A percentile compares a stretch with the other conserved stretches of the same genome.
phyloP scores from a whole-genome alignment of 2,888 invertebrate genomes.

The Calameuta idolon region DNA sequence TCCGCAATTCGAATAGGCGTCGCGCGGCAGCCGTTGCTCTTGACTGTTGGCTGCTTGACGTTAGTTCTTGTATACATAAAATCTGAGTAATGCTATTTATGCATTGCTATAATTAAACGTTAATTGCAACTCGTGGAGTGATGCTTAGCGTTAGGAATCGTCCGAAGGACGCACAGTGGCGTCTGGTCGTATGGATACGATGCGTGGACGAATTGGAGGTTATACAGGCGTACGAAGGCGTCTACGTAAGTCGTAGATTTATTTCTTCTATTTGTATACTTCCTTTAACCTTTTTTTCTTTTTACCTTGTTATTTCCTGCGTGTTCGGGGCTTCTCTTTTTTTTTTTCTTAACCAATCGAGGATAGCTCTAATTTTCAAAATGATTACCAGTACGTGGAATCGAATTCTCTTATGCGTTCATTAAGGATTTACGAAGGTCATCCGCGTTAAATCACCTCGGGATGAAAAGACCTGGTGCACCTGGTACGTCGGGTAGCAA shows the following conservation, averaged over 20 bases:
- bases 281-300: background rate
- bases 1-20: background rate
- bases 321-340: background rate
- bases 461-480: conserved; percentile 29
- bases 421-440: conserved; percentile 35
- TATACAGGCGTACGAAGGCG: background rate
- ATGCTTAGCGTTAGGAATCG: background rate
- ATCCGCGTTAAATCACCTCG: conserved; percentile 29
- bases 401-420: conserved; percentile 27
- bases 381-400: conserved; percentile 27
- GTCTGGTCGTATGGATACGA: background rate
- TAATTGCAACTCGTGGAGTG: background rate
- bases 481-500: background rate
- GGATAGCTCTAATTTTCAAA: conserved; percentile 31
- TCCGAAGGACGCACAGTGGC: background rate
- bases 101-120: background rate
- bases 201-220: background rate
- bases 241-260: background rate
- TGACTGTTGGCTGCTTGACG: background rate
- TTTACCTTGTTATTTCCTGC: background rate
- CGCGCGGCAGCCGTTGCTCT: background rate
- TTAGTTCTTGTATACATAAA: background rate
- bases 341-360: background rate
- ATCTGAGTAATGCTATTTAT: background rate
- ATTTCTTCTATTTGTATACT: background rate